phyloP scores from a whole-genome alignment of 1,140 invertebrate species.

The Lordiphosa collinella region DNA sequence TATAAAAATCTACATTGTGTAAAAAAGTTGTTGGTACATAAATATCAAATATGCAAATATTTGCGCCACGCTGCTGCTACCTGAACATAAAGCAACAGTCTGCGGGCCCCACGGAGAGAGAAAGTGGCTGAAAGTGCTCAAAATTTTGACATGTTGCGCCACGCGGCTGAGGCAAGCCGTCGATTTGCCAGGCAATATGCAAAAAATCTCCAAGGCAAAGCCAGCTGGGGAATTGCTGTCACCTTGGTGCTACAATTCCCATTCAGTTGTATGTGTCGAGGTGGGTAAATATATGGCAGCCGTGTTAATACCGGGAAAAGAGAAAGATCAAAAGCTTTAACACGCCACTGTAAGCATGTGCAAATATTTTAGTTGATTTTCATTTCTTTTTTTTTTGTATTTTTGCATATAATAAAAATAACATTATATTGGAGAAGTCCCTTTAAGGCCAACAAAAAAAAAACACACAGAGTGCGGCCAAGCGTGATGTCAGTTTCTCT shows the following conservation, averaged over 20 bases:
- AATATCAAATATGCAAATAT: slow-evolving; percentile 77
- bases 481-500: slow-evolving; percentile 45
- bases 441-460: slow-evolving; percentile 53
- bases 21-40: slow-evolving; percentile 66
- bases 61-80: slow-evolving; percentile 60
- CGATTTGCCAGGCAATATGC: slow-evolving; percentile 58
- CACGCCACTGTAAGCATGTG: slow-evolving; percentile 57
- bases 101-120: background rate
- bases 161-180: slow-evolving; percentile 7
- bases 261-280: background rate
- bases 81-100: slow-evolving; percentile 43
- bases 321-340: slow-evolving; percentile 72
- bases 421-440: slow-evolving; percentile 63
- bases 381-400: slow-evolving; percentile 30
- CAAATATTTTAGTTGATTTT: slow-evolving; percentile 75
- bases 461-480: slow-evolving; percentile 21
- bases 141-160: slow-evolving; percentile 39
- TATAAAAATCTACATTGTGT: slow-evolving; percentile 64
- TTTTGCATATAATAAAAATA: slow-evolving; percentile 46
- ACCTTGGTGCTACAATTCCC: slow-evolving; percentile 42
- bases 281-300: slow-evolving; percentile 5
- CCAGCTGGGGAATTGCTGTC: slow-evolving; percentile 51
- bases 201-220: slow-evolving; percentile 21
- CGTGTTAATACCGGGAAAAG: slow-evolving; percentile 54
- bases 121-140: slow-evolving; percentile 41